Conservation (phyloP, 2,888 invertebrate species). For the Trisateles emortualis region DNA sequence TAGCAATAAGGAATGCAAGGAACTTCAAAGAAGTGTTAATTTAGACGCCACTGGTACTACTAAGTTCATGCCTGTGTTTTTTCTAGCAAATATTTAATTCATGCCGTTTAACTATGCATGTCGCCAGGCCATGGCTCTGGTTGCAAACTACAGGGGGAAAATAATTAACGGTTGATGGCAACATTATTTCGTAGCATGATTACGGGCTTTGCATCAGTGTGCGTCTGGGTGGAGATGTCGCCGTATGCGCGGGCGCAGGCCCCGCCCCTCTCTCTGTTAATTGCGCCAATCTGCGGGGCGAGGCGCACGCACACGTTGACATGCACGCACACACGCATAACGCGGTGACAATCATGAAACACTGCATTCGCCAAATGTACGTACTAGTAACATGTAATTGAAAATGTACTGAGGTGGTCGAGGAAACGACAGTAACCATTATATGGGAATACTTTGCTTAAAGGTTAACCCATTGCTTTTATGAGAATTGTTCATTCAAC, state of each 20-base stretch:
- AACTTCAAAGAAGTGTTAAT: slow-evolving; percentile 44
- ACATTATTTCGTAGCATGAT: slow-evolving; percentile 66
- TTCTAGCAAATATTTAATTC: slow-evolving; percentile 57
- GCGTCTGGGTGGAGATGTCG: slow-evolving; percentile 80
- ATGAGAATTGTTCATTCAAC: slow-evolving; percentile 35
- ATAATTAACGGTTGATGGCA: slow-evolving; percentile 74
- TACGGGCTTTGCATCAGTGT: slow-evolving; percentile 46
- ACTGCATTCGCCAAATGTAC: slow-evolving; percentile 68
- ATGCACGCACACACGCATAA: slow-evolving; percentile 57
- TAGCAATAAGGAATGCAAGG: slow-evolving; percentile 34
- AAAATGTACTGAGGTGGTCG: slow-evolving; percentile 43
- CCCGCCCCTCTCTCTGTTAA: slow-evolving; percentile 78
- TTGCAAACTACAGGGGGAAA: slow-evolving; percentile 57
- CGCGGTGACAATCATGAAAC: slow-evolving; percentile 58
- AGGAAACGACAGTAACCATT: slow-evolving; percentile 44
- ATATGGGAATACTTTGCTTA: slow-evolving; percentile 33
- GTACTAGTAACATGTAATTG: slow-evolving; percentile 49
- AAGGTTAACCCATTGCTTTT: slow-evolving; percentile 37
- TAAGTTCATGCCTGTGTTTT: slow-evolving; percentile 41
- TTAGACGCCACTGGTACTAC: slow-evolving; percentile 32
- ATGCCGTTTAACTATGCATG: slow-evolving; percentile 57
- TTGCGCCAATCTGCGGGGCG: slow-evolving; percentile 83
- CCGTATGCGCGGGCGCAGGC: slow-evolving; percentile 76
- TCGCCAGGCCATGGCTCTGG: slow-evolving; percentile 47
- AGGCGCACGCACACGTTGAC: slow-evolving; percentile 68